phyloP scores from a whole-genome alignment of 2,888 invertebrate species.

The Listrodromus nycthemerus region DNA sequence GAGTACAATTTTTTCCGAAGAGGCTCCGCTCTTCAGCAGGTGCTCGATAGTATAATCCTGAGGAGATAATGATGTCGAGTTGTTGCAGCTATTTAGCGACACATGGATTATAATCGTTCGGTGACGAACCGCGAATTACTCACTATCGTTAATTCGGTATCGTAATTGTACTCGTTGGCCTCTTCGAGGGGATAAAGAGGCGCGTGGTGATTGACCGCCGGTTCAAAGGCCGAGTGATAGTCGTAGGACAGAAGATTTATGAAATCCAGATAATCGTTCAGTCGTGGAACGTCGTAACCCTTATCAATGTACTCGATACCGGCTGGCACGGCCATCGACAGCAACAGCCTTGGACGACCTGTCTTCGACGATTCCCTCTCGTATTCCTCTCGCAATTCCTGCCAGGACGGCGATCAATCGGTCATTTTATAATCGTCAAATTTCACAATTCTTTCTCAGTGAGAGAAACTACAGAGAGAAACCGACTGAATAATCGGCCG shows the following conservation, averaged over 20 bases:
- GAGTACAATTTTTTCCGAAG: conserved; percentile 91
- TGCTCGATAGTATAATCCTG: conserved; percentile 95
- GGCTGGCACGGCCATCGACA: conserved; percentile 97
- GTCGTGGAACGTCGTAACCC: conserved; percentile 95
- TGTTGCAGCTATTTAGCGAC: neutral
- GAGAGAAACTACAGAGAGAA: too few relatives aligned
- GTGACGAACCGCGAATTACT: conserved; percentile 83
- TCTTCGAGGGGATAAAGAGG: conserved; percentile 93
- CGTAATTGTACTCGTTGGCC: conserved; percentile 94
- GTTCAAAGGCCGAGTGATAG: conserved; percentile 96
- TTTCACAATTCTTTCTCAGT: neutral
- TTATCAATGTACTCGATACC: conserved; percentile 97
- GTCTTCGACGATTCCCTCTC: conserved; percentile 94
- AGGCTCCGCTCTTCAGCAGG: conserved; percentile 92
- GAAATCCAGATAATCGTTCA: conserved; percentile 96
- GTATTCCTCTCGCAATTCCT: conserved; percentile 95
- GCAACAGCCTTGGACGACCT: conserved; percentile 90
- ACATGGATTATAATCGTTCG: neutral
- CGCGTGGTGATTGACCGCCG: conserved; percentile 96
- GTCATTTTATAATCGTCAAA: neutral
- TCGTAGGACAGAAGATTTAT: conserved; percentile 96
- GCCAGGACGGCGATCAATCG: conserved; percentile 57
- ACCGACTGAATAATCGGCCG: too few relatives aligned
- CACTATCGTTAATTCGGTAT: conserved; percentile 95
- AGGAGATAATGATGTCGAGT: conserved; percentile 10